Evolutionary conservation across 1,140 invertebrate genomes (phyloP).

Genomic region (Saxidomus purpurata): DNA sequence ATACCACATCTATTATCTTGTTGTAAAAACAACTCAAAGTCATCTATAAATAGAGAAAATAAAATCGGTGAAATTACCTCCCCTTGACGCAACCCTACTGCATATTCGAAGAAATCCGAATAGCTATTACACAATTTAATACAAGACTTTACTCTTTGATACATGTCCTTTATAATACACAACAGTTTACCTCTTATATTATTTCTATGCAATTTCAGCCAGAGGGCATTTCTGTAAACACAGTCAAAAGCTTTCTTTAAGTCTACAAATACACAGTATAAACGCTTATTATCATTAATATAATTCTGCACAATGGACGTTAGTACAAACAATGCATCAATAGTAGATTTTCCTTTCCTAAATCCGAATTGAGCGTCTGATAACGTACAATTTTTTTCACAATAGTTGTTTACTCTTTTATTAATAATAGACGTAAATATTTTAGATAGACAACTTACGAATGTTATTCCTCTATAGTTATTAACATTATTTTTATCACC

Average conservation of each 20-base stretch:
- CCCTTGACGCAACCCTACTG: no score
- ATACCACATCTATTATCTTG: conserved; percentile 9
- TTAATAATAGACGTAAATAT: conserved; percentile 15
- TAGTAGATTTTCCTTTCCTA: no score
- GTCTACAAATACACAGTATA: conserved; percentile 1
- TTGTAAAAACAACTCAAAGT: conserved; percentile 42
- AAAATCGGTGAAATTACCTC: no score
- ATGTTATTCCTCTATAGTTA: conserved; percentile 22
- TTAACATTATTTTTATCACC: not conserved
- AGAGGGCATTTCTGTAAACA: conserved; percentile 42
- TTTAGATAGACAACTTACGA: not conserved
- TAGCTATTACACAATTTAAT: no score
- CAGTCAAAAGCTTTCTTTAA: not conserved
- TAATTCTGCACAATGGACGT: no score
- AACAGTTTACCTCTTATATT: conserved; percentile 43
- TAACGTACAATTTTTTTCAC: not conserved
- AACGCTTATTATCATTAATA: not conserved
- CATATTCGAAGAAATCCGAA: conserved; percentile 20
- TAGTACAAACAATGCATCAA: not conserved
- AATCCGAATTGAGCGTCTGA: conserved; percentile 1
- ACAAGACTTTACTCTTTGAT: conserved; percentile 40
- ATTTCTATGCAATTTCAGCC: conserved; percentile 29
- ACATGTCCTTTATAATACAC: conserved; percentile 45
- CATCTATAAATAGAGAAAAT: conserved; percentile 23
- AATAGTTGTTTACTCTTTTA: conserved; percentile 8